Percentiles rank a stretch among this genome's conserved stretches.
These are phyloP conservation scores for Tenthredo distinguenda DNA, from an alignment of 2,888 invertebrate genomes.

Conservation along the genomic window DNA sequence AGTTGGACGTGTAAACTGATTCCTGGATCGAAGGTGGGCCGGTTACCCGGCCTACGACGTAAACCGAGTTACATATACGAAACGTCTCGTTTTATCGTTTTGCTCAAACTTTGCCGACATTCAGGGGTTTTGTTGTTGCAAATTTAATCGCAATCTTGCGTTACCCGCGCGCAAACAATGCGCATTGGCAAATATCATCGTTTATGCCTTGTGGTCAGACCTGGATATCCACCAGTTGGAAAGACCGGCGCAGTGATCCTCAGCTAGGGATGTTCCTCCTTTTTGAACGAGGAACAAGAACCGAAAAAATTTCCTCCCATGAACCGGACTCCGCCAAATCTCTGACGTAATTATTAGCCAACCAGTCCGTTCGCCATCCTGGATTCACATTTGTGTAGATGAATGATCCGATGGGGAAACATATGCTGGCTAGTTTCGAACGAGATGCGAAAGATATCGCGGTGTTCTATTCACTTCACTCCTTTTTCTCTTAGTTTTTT, in stretches of 20 bases:
- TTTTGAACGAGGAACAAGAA: background rate
- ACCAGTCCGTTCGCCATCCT: background rate
- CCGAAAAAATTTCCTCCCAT: background rate
- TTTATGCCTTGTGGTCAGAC: constrained; percentile 24
- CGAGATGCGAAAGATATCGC: background rate
- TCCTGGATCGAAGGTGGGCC: constrained; percentile 24
- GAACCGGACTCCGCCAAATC: background rate
- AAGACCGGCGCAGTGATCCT: background rate
- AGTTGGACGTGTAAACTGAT: background rate
- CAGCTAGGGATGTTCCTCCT: background rate
- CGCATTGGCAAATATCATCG: constrained; percentile 11
- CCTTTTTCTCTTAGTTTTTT: background rate
- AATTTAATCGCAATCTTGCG: background rate
- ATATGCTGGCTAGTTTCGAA: background rate
- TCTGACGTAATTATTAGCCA: constrained; percentile 17
- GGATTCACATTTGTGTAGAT: background rate
- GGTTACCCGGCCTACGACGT: background rate
- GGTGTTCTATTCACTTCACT: background rate
- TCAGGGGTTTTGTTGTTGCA: background rate
- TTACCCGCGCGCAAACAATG: background rate
- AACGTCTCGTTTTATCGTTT: background rate
- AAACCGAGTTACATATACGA: background rate
- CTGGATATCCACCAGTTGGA: constrained; percentile 14
- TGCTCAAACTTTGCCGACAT: background rate
- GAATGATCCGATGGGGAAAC: background rate